Conservation (phyloP, 2,888 invertebrate genomes). For the Cactoblastis cactorum region DNA sequence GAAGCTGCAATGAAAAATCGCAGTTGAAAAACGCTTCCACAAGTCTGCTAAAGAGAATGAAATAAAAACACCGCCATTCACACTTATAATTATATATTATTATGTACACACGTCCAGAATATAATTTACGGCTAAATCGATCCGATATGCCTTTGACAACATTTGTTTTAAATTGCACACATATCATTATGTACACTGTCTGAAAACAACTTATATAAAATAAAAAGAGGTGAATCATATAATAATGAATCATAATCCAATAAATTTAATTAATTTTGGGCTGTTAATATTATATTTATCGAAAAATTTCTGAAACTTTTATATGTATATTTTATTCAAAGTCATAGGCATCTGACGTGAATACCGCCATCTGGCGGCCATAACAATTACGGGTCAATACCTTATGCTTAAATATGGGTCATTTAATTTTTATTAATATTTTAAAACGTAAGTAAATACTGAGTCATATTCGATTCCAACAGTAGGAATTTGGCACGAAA, state of each 20-base stretch:
- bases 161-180: not conserved
- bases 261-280: too few species aligned
- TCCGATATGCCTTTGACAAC: conserved; percentile 9
- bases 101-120: conserved; percentile 27
- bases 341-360: too few species aligned
- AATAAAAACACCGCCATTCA: conserved; percentile 11
- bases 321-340: too few species aligned
- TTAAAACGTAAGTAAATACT: not conserved
- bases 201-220: not conserved
- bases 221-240: too few species aligned
- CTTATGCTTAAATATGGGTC: not conserved
- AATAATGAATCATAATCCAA: too few species aligned
- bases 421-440: not conserved
- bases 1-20: too few species aligned
- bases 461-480: not conserved
- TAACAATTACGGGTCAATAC: too few species aligned
- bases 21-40: not conserved
- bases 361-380: too few species aligned
- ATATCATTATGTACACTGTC: not conserved
- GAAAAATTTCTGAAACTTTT: too few species aligned
- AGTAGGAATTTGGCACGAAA: not conserved
- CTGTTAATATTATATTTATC: too few species aligned
- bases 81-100: conserved; percentile 26
- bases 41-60: not conserved
- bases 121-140: conserved; percentile 13